A percentile compares a stretch with the other conserved stretches of the same genome.
These are phyloP conservation scores for Mus spicilegus DNA, from an alignment of 2,113 vertebrate species.

Conservation along the genomic window DNA sequence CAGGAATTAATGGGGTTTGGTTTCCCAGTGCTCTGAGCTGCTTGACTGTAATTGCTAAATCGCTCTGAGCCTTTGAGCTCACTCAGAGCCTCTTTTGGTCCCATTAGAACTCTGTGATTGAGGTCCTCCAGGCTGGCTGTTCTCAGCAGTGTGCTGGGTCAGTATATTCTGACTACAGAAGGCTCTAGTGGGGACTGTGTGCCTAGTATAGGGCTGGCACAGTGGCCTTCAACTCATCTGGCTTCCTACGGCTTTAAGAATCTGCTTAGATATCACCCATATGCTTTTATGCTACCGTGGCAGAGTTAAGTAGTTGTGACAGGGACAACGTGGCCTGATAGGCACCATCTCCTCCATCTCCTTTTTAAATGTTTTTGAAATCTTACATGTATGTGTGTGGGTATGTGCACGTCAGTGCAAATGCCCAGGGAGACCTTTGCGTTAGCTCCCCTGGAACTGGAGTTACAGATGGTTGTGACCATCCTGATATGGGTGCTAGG, in stretches of 20 bases:
- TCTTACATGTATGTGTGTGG: too few species aligned
- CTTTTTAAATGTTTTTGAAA: background rate
- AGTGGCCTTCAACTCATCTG: background rate
- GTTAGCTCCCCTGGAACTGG: background rate
- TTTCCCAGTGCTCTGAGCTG: background rate
- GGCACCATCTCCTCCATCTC: rapidly evolving
- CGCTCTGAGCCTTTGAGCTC: background rate
- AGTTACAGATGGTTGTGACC: background rate
- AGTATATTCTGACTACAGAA: background rate
- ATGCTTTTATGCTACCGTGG: background rate
- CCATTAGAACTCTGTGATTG: background rate
- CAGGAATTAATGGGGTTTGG: too few species aligned
- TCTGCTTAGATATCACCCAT: background rate
- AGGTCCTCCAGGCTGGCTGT: background rate
- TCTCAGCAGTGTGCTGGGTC: background rate
- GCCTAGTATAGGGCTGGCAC: too few species aligned
- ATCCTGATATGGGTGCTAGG: too few species aligned
- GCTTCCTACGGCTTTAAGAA: background rate
- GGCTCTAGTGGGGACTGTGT: background rate
- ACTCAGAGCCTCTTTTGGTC: background rate
- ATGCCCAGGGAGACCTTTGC: background rate
- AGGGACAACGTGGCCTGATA: background rate
- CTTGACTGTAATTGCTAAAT: background rate
- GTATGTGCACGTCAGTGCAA: background rate
- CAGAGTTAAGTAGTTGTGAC: background rate